Evolutionary conservation across 2,888 invertebrate species (phyloP), one percentile per base, ranked within the genome.

Genomic region (Bombyx huttoni): DNA sequence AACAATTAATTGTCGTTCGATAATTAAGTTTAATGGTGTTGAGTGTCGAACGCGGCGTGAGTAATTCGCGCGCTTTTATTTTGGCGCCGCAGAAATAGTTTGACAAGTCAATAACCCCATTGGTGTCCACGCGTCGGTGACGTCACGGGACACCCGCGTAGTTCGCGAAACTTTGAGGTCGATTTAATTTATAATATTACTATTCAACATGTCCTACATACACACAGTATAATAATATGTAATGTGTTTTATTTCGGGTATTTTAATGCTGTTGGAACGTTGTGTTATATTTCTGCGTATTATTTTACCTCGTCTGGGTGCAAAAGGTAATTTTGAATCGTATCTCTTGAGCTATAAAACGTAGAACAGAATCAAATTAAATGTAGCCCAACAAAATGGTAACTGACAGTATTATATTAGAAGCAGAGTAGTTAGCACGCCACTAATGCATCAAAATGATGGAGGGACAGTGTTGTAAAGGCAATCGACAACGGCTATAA

Each of bases 91-190:
- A 75, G 75, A 84, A 86, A 86, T 88, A 88, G 85, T 86, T 80
- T 77, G 77, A 78, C 75, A 78, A 82, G 87, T 88, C 87, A 86
- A 86, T 87, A 82, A 87, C 85, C 87, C 68, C 83, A 78, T 81
- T 74, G 66, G 75, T 83, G 85, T 74, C 83, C 84, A 81, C 81
- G 77, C 79, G 73, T 60, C 55, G 60, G 62, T 79, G 81, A 82
- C 82, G 82, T 81, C 84, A 81, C 71, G 65, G 79, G 81, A 81
- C 79, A 69, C 72, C 75, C 73, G 73, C 73, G 70, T 64, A 67
- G 75, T 73, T 73, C 62, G 66, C 68, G 67, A 78, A 77, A 73
- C 68, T 83, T 84, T 82, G 80, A 78, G 86, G 83, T 79, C 81
- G 70, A 77, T 81, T 75, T 71, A 80, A 82, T 85, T 83, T 84